Base-by-base conservation (phyloP, 2,888 invertebrate species). In the Arctia plantaginis region DNA sequence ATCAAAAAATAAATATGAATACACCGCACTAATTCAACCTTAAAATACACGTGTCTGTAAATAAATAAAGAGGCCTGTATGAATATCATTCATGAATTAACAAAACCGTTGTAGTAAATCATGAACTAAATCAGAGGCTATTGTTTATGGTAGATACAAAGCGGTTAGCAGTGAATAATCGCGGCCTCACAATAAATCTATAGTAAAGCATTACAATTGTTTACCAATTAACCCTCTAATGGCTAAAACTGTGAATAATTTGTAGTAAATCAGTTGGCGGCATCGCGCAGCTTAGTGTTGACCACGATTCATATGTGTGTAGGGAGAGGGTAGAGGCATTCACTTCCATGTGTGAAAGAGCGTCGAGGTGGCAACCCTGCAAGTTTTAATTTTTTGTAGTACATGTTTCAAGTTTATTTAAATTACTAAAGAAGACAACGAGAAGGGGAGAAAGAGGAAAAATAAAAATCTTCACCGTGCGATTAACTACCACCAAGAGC, bases 191-290 rank as follows among this genome's bases (percentile, higher is more conserved):
- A 79, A 81, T 80, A 80, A 83, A 83, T 84, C 82, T 75, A 83
- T 77, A 73, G 72, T 68, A 72, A 74, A 72, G 74, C 78, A 74
- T 77, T 78, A 80, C 81, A 78, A 83, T 84, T 84, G 82, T 84
- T 81, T 81, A 77, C 72, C 77, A 77, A 84, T 82, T 81, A 84
- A 80, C 81, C 73, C 78, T 74, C 75, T 80, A 80, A 80, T 82
- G 80, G 76, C 82, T 83, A 84, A 83, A 84, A 84, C 85, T 80
- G 83, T 79, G 77, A 84, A 84, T 84, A 84, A 84, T 84, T 84
- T 79, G 78, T 77, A 72, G 75, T 83, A 76, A 84, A 82, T 79
- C 77, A 81, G 81, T 74, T 80, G 77, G 78, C 65, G 69, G 75
- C 69, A 74, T 75, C 69, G 78, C 75, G 78, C 74, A 73, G 82